These are phyloP conservation scores for Lepidurus apus DNA, from an alignment of 1,140 invertebrate genomes.

Conservation along the genomic window DNA sequence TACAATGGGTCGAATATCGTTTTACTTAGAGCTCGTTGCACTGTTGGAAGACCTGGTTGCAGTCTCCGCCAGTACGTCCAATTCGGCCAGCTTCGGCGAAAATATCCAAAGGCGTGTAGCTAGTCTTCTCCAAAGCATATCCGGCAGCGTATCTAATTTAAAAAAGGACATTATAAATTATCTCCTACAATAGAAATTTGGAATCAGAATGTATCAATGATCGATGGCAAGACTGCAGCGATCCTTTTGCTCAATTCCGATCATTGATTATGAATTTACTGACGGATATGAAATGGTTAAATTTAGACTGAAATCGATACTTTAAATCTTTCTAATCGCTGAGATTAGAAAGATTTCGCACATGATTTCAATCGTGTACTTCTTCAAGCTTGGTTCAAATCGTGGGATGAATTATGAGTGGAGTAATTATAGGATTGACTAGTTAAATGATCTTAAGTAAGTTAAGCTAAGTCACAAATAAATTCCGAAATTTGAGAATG, in stretches of 20 bases:
- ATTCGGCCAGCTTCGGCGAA: slow-evolving; percentile 75
- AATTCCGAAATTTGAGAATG: neutral
- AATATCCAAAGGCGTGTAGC: slow-evolving; percentile 65
- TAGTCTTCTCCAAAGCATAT: slow-evolving; percentile 67
- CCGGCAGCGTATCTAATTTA: slow-evolving; percentile 71
- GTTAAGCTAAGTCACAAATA: neutral
- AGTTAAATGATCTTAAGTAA: neutral
- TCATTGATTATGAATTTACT: no score
- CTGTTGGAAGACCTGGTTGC: slow-evolving; percentile 69
- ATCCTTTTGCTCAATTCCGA: no score
- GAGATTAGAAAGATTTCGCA: no score
- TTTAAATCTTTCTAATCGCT: no score
- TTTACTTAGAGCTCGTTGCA: slow-evolving; percentile 72
- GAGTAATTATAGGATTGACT: neutral
- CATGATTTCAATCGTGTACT: neutral
- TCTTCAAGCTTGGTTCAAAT: neutral
- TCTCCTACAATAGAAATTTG: neutral
- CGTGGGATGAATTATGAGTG: neutral
- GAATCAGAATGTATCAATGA: no score
- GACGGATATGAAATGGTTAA: no score
- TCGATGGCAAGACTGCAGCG: no score
- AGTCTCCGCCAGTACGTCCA: slow-evolving; percentile 75
- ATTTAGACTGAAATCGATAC: no score
- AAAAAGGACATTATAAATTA: neutral
- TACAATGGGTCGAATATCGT: neutral